Evolutionary conservation across 1,140 invertebrate species (phyloP).

Genomic region (Philotrypesis tridentata): DNA sequence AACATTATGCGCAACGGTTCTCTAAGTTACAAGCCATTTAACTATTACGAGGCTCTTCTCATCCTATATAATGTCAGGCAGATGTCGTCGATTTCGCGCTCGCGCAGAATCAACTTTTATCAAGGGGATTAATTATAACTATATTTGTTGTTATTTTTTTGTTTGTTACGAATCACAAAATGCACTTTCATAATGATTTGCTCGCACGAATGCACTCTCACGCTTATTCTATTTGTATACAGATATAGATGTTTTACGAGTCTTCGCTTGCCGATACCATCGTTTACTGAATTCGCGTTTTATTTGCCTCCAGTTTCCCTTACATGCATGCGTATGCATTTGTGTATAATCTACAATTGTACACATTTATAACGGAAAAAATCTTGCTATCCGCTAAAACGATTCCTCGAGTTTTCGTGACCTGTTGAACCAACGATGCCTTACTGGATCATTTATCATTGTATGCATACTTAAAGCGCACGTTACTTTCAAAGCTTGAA

Average conservation of each 20-base stretch:
- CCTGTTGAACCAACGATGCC: slow-evolving; percentile 10
- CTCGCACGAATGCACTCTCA: slow-evolving; percentile 44
- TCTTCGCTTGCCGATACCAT: background rate
- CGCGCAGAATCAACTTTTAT: slow-evolving; percentile 46
- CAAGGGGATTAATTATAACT: slow-evolving; percentile 44
- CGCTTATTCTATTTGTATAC: slow-evolving; percentile 31
- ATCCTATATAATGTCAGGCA: slow-evolving; percentile 63
- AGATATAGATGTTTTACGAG: background rate
- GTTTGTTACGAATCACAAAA: slow-evolving; percentile 63
- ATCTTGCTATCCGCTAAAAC: slow-evolving; percentile 18
- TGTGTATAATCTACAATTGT: slow-evolving; percentile 8
- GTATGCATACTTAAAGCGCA: background rate
- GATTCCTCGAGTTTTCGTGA: slow-evolving; percentile 27
- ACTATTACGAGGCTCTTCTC: slow-evolving; percentile 42
- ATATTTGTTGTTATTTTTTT: slow-evolving; percentile 47
- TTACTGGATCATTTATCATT: slow-evolving; percentile 34
- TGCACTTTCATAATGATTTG: slow-evolving; percentile 54
- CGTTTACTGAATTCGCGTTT: background rate
- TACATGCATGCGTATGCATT: background rate
- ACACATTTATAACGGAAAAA: slow-evolving; percentile 10
- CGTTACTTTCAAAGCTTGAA: slow-evolving; percentile 41
- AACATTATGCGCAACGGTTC: slow-evolving; percentile 27
- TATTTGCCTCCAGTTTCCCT: slow-evolving; percentile 3
- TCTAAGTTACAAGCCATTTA: slow-evolving; percentile 46
- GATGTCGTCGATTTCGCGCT: slow-evolving; percentile 68